These are phyloP conservation scores for Teleogryllus oceanicus DNA, from an alignment of 2,888 invertebrate genomes.

Conservation along the genomic window DNA sequence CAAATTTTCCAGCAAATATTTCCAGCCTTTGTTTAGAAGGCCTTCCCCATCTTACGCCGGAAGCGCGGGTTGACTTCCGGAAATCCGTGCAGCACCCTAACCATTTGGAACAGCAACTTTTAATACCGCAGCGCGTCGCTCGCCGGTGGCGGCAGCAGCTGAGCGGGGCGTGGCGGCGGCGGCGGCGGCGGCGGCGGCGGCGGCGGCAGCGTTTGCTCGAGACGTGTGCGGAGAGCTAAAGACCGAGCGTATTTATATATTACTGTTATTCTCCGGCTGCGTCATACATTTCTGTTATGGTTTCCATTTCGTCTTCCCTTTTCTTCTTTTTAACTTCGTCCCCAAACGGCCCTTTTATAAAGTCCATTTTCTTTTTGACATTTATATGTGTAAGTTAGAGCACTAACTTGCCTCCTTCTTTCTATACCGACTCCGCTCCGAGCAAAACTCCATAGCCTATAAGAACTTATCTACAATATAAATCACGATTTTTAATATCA, in stretches of 20 bases:
- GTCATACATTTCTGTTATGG: constrained; percentile 18
- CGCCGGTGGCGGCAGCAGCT: background rate
- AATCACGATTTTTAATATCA: constrained; percentile 1
- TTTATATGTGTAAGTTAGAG: constrained; percentile 8
- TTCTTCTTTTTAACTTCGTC: constrained; percentile 7
- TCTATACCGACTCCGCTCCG: background rate
- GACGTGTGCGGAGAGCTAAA: constrained; percentile 18
- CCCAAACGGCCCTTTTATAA: constrained; percentile 1
- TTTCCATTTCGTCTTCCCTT: constrained; percentile 18
- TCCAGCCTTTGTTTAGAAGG: too few species aligned
- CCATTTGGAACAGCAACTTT: too few species aligned
- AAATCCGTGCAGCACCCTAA: too few species aligned
- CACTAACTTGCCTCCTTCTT: constrained; percentile 11
- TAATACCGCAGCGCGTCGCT: too few species aligned
- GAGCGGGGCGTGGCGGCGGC: background rate
- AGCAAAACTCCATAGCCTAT: background rate
- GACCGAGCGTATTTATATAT: background rate
- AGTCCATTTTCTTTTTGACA: constrained; percentile 18
- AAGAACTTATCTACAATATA: constrained; percentile 5
- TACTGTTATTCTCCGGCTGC: constrained; percentile 18
- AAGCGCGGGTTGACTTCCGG: too few species aligned
- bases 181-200: background rate
- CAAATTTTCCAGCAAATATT: too few species aligned
- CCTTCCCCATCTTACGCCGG: too few species aligned
- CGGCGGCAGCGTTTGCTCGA: background rate